Evolutionary conservation across 2,113 vertebrate genomes (phyloP), one percentile per base, ranked within the genome.

Genomic region (Eulemur macaco): DNA sequence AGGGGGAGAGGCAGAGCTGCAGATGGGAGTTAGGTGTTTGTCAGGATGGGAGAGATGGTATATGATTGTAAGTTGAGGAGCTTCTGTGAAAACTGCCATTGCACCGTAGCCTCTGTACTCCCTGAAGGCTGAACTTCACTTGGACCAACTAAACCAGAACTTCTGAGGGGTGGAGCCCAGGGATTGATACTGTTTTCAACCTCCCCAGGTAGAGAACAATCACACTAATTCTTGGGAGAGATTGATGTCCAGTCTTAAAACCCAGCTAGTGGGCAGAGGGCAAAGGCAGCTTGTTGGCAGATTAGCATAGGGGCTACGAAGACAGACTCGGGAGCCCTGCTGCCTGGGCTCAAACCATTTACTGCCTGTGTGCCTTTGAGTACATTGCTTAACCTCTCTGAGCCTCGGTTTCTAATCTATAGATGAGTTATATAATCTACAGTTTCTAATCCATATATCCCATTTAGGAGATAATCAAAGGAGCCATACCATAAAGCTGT

Each of bases 111-210:
- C 82, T 71, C 25, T 5, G 13, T 6, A 29, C 11, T 76, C 50
- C 29, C 86, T 89, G 45, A 29, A 83, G 68, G 63, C 78, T 94
- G 50, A 31, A 93, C 37, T 94, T 89, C 87, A 89, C 74, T 45
- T 58, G 78, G 42, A 89, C 21, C 74, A 89, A 39, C 25, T 66
- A 91, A 93, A 86, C 8, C 37, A 93, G 60, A 92, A 56, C 77
- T 89, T 93, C 74, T 77, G 74, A 91, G 45, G 60, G 8, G 2
- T 52, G 27, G 56, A n/a, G 11, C 39, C 74, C 56, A 80, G 92
- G 9, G 6, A 17, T 2, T 45, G 58, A 47, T 18, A 39, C 8
- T 52, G 31, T 66, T 84, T 64, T 69, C n/a, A 83, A 39, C 83
- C 14, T 52, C 17, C 18, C 52, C 27, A 73, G 27, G n/a, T 87